phyloP scores from a whole-genome alignment of 2,888 invertebrate species.

The Zootermopsis nevadensis region DNA sequence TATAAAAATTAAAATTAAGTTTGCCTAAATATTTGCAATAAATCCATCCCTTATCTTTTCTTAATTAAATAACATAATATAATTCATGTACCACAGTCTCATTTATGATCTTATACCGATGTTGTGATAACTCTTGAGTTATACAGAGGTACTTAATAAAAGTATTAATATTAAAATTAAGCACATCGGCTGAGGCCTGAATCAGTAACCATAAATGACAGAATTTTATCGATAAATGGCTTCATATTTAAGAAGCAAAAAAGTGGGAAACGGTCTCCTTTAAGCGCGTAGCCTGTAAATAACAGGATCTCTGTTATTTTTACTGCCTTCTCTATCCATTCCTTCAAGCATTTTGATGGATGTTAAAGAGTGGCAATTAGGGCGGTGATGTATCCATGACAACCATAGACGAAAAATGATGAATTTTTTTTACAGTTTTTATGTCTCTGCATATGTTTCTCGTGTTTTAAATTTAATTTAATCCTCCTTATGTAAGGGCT shows the following conservation, averaged over 20 bases:
- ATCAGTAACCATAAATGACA: too few relatives aligned
- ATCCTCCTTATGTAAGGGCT: neutral
- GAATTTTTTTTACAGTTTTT: neutral
- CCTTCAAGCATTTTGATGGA: neutral
- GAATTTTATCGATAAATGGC: too few relatives aligned
- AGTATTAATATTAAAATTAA: too few relatives aligned
- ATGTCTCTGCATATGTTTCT: neutral
- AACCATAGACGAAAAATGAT: neutral
- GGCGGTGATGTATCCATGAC: slow-evolving; percentile 9
- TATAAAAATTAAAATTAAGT: too few relatives aligned
- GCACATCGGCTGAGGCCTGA: too few relatives aligned
- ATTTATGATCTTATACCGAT: too few relatives aligned
- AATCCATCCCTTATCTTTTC: too few relatives aligned
- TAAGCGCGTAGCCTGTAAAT: neutral
- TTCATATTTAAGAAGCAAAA: neutral
- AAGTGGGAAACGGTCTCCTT: neutral
- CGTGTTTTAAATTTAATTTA: neutral
- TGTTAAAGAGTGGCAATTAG: neutral
- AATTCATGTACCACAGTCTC: too few relatives aligned
- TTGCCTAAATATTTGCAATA: too few relatives aligned
- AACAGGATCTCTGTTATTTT: slow-evolving; percentile 9
- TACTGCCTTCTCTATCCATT: neutral
- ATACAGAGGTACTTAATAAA: too few relatives aligned
- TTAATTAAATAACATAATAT: too few relatives aligned
- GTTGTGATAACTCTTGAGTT: too few relatives aligned